phyloP scores from a whole-genome alignment of 2,797 vertebrate genomes.

The Leucoraja ocellata region DNA sequence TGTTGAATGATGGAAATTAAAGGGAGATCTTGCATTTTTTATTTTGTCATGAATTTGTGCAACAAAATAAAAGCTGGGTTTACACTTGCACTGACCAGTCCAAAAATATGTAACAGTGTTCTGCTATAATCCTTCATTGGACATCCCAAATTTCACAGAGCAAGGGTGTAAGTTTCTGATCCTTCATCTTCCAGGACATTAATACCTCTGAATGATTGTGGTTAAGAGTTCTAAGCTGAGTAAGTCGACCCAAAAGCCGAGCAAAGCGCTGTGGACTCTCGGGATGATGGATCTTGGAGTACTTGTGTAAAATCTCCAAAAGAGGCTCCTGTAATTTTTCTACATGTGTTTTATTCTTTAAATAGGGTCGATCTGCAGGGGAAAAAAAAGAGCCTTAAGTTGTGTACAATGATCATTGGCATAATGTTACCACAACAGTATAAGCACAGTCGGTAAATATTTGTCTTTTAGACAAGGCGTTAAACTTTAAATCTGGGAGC shows the following conservation, averaged over 20 bases:
- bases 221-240: conserved; percentile 60
- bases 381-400: conserved; percentile 41
- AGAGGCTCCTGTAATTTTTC: conserved; percentile 64
- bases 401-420: not conserved
- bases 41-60: not conserved
- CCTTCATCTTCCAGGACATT: conserved; percentile 50
- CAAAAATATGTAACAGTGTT: not conserved
- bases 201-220: conserved; percentile 60
- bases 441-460: not conserved
- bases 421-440: not conserved
- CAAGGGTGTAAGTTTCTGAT: conserved; percentile 48
- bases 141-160: conserved; percentile 56
- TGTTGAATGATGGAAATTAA: not conserved
- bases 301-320: conserved; percentile 62
- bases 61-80: not conserved
- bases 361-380: conserved; percentile 55
- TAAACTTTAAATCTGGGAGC: not conserved
- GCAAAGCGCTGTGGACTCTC: conserved; percentile 62
- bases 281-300: conserved; percentile 59
- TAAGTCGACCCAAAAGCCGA: conserved; percentile 57
- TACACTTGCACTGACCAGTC: not conserved
- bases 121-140: conserved; percentile 52
- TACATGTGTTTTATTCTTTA: conserved; percentile 59
- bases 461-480: not conserved
- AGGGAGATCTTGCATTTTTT: not conserved